A percentile compares a stretch with the other conserved stretches of the same genome.
Evolutionary conservation across 2,888 invertebrate genomes (phyloP).

Genomic region (Cryptosula pallasiana): DNA sequence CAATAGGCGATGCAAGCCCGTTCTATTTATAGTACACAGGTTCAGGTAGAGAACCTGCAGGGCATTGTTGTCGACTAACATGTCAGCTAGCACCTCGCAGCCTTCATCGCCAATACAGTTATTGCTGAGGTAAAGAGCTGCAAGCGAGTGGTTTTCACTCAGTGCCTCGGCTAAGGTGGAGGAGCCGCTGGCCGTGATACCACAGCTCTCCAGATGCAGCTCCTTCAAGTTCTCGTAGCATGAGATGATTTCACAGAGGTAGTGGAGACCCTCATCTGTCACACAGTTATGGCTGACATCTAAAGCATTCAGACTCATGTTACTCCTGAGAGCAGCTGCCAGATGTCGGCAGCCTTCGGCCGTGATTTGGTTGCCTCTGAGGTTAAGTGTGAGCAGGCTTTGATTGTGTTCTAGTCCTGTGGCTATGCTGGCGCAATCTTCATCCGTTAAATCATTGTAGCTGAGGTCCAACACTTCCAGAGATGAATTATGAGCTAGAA

Average conservation of each 20-base stretch:
- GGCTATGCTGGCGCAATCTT: constrained; percentile 17
- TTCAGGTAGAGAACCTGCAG: constrained; percentile 10
- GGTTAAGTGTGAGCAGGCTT: background rate
- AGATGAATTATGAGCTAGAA: constrained; percentile 5
- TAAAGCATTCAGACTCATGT: background rate
- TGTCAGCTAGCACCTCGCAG: constrained; percentile 9
- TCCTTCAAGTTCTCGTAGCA: constrained; percentile 1
- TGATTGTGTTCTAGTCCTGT: background rate
- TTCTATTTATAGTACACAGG: background rate
- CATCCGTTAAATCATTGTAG: constrained; percentile 20
- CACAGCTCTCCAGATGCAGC: constrained; percentile 17
- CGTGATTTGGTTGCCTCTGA: constrained; percentile 15
- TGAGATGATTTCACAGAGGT: background rate
- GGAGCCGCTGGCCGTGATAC: background rate
- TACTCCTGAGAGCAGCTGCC: background rate
- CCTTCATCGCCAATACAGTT: constrained; percentile 14
- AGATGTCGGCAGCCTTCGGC: background rate
- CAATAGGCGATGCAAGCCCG: background rate
- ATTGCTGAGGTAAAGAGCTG: constrained; percentile 19
- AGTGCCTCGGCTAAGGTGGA: background rate
- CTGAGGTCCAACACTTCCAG: constrained; percentile 20
- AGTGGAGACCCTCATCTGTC: background rate
- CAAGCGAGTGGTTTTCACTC: constrained; percentile 1
- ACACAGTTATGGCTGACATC: constrained; percentile 7
- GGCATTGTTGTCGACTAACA: background rate